Conservation (phyloP, 2,113 vertebrate genomes). For the Oxygymnocypris stewartii region DNA sequence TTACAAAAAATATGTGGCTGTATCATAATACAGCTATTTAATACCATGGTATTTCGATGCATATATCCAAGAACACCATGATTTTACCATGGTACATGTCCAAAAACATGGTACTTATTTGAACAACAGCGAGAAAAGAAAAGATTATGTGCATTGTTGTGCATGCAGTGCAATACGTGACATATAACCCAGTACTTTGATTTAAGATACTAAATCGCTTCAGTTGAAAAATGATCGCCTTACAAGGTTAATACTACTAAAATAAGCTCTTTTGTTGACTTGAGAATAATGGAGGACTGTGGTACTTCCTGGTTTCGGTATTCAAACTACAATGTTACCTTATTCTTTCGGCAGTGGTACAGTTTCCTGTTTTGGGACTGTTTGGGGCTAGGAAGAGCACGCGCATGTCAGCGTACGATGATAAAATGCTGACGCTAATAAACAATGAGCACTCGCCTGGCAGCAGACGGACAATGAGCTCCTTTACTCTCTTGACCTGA, state of each 20-base stretch:
- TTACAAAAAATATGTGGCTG: background rate
- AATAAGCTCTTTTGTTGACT: background rate
- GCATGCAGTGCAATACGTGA: background rate
- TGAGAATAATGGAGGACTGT: background rate
- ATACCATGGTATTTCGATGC: background rate
- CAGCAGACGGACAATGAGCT: background rate
- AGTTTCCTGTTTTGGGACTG: conserved; percentile 85
- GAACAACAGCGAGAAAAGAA: background rate
- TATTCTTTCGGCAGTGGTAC: conserved; percentile 86
- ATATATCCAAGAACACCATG: background rate
- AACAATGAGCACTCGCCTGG: background rate
- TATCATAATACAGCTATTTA: background rate
- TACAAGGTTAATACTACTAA: background rate
- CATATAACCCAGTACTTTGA: background rate
- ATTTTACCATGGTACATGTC: background rate
- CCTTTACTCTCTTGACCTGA: conserved; percentile 3
- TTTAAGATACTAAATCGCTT: background rate
- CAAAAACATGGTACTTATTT: background rate
- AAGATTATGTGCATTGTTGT: background rate
- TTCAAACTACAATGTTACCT: conserved; percentile 60
- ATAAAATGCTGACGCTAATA: conserved; percentile 1
- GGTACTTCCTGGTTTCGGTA: conserved; percentile 25
- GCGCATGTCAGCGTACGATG: conserved; percentile 73
- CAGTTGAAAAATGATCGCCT: background rate
- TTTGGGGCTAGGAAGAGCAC: conserved; percentile 81